Percentiles rank a stretch among this genome's conserved stretches.
Evolutionary conservation across 2,888 invertebrate species (phyloP).

Genomic region (Melolontha melolontha): DNA sequence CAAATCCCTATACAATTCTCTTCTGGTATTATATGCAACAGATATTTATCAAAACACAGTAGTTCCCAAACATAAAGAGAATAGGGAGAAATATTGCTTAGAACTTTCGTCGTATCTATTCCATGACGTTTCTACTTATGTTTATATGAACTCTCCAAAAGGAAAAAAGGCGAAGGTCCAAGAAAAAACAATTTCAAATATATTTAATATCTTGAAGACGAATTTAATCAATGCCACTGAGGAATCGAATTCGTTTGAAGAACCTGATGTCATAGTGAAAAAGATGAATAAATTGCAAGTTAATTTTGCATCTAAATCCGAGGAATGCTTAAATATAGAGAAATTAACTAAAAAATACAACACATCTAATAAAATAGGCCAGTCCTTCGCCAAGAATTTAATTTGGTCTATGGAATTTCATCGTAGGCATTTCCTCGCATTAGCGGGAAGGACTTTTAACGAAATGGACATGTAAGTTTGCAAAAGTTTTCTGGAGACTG

Average conservation of each 20-base stretch:
- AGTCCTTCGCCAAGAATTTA: conserved; percentile 1
- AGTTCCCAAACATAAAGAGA: conserved; percentile 46
- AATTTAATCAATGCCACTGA: conserved; percentile 42
- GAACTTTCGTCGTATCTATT: conserved; percentile 49
- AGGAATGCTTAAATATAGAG: conserved; percentile 34
- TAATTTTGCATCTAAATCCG: conserved; percentile 39
- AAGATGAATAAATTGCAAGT: conserved; percentile 47
- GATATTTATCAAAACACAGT: conserved; percentile 54
- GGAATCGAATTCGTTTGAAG: conserved; percentile 48
- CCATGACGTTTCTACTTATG: conserved; percentile 50
- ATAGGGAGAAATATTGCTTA: conserved; percentile 51
- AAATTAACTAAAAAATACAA: conserved; percentile 40
- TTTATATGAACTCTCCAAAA: conserved; percentile 46
- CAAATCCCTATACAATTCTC: conserved; percentile 44
- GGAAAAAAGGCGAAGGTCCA: background rate
- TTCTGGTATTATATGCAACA: conserved; percentile 53
- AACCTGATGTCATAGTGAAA: conserved; percentile 31
- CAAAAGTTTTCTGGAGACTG: background rate
- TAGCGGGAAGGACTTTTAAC: conserved; percentile 17
- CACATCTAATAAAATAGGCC: background rate
- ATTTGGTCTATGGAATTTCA: conserved; percentile 7
- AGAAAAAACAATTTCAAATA: conserved; percentile 14
- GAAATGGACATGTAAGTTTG: conserved; percentile 19
- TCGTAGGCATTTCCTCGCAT: background rate
- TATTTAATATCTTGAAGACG: conserved; percentile 48